Base-by-base conservation (phyloP, 1,140 invertebrate genomes). In the Charaxes varanes region DNA sequence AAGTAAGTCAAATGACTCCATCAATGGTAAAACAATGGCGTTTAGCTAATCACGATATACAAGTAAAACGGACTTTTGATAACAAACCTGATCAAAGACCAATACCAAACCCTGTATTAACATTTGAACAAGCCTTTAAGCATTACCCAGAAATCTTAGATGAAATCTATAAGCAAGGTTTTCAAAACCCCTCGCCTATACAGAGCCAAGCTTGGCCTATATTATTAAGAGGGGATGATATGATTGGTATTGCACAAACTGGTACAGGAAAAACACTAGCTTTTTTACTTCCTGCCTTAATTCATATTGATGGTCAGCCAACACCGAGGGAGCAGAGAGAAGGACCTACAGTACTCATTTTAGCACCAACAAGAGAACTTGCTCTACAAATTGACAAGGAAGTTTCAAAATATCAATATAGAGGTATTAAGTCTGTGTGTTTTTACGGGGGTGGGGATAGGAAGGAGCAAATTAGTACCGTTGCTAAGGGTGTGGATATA, bases 181-280 rank as follows among this genome's bases (percentile, higher is more conserved):
- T 98, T 78, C 71, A 84, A 34, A 85, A 86, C 43, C 97, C 97
- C 1, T 95, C 95, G 6, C 96, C 97, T 2, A 98, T 99, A 69
- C 97, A 94, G 61, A 87, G 88, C 48, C 95, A 97, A 81, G 91
- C 93, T 0, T 97, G 95, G 96, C 96, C 96, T 7, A 86, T 97
- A 47, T 78, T 97, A 0, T 65, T 97, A 3, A 90, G 89, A 58
- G 96, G 95, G 0, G 87, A 91, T 60, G 95, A 97, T 81, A 78
- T 97, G 56, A 97, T 97, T 78, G 96, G 96, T 7, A 97, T 98
- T 44, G 95, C 96, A 0, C 96, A 97, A 83, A 96, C 94, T 14
- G 94, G 94, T 41, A 97, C 96, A 16, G 96, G 95, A 53, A 93
- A 92, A 86, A 98, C 96, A 0, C 77, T 97, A 19, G 95, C 96